These are phyloP conservation scores for Watersipora subatra DNA, from an alignment of 1,140 invertebrate genomes.

Conservation along the genomic window DNA sequence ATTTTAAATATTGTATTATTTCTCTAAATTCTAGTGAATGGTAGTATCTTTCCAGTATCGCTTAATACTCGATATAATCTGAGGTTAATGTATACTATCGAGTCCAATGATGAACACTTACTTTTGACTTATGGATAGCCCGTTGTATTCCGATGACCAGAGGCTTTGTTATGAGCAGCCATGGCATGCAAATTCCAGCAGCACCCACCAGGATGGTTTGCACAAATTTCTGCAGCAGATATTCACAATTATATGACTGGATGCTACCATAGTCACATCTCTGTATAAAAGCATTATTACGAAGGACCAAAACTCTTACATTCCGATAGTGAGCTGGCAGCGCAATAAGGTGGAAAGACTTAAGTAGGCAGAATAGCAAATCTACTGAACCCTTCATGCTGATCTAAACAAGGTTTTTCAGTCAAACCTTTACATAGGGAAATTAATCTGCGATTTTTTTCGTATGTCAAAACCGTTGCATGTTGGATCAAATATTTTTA, in stretches of 20 bases:
- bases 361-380: neutral
- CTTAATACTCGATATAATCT: too few relatives aligned
- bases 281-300: neutral
- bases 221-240: conserved; percentile 49
- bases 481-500: too few relatives aligned
- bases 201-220: conserved; percentile 60
- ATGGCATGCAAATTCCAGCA: conserved; percentile 70
- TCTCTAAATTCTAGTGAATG: too few relatives aligned
- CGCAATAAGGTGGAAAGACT: neutral
- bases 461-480: too few relatives aligned
- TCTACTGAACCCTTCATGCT: neutral
- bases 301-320: neutral
- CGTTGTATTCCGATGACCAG: conserved; percentile 47
- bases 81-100: too few relatives aligned
- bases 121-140: neutral
- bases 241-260: conserved; percentile 6
- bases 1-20: too few relatives aligned
- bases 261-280: neutral
- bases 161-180: conserved; percentile 84
- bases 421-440: too few relatives aligned
- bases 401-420: neutral
- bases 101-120: neutral
- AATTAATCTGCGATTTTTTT: too few relatives aligned
- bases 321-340: neutral
- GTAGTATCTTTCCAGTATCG: too few relatives aligned